Conservation (phyloP, 2,113 vertebrate genomes). For the Rousettus leschenaultii region DNA sequence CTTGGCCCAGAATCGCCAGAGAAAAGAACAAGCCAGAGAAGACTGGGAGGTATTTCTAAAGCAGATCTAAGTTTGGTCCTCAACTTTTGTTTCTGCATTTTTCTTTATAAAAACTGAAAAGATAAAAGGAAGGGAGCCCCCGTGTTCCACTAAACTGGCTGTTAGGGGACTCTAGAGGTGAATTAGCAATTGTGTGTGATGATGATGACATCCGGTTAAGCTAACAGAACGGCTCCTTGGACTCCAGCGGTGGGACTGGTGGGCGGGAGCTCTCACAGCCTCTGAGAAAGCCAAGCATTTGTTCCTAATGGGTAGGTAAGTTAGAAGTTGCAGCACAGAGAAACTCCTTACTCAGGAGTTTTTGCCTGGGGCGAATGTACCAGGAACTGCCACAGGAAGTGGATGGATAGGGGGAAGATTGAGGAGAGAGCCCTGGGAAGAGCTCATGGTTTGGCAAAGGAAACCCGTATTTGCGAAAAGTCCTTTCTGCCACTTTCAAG, state of each 20-base stretch:
- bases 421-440: not conserved
- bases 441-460: not conserved
- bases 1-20: not conserved
- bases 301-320: conserved; percentile 20
- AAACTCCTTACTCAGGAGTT: not conserved
- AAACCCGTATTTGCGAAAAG: not conserved
- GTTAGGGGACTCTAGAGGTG: conserved; percentile 73
- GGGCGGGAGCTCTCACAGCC: conserved; percentile 45
- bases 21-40: not conserved
- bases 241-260: conserved; percentile 55
- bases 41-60: not conserved
- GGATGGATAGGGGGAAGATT: not conserved
- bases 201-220: conserved; percentile 78
- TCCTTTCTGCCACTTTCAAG: not conserved
- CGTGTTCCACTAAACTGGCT: conserved; percentile 73
- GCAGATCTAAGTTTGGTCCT: conserved; percentile 40
- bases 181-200: conserved; percentile 77
- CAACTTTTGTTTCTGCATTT: conserved; percentile 69
- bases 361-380: not conserved
- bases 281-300: conserved; percentile 53
- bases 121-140: conserved; percentile 58
- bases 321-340: conserved; percentile 43
- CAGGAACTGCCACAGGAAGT: not conserved
- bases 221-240: conserved; percentile 71
- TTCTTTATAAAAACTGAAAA: conserved; percentile 67